Base-by-base conservation (phyloP, 30 jellyfish, hydroid and myxozoan genomes). In the Cassiopea andromeda region DNA sequence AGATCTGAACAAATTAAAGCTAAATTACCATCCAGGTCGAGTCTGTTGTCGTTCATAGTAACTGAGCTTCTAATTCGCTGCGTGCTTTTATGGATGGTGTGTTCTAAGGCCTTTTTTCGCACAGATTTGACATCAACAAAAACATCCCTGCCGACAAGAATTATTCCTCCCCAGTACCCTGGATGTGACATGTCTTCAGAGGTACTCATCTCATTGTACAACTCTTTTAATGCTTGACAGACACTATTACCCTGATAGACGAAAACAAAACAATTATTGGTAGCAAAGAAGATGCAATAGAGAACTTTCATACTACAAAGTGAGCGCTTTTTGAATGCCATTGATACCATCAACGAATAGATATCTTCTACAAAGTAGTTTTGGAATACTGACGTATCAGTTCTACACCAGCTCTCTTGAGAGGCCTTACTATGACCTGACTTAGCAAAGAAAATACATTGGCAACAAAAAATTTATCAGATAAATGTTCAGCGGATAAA, bases 111-210 rank as follows among this genome's bases (percentile, higher is more conserved):
- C 45, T 75, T 82, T 59, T 84, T 82, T 1, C 92, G 83, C 43
- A 89, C 69, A 18, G 46, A 47, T 54, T 43, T n/a, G 44, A 89
- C 60, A 60, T 89, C 92, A 50, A 89, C 70, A 15, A 6, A 60
- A 1, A 69, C n/a, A 64, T 89, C 96, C 47, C 78, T 38, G 6
- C 96, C 96, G 16, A 89, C 78, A 43, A 16, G 85, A 15, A 81
- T 61, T 46, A 89, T 57, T 78, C 96, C 96, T 50, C 96, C 96
- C 96, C 96, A 89, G 83, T 89, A 80, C 14, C 96, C 96, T 48
- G 96, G 96, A 64, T 89, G 96, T 10, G 79, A 60, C 48, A 64
- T 27, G 13, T 78, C 89, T n/a, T 78, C 90, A 45, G 90, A 87
- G 15, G 49, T 43, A 61, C 85, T 73, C 94, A 87, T 77, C 44